Evolutionary conservation across 1,140 invertebrate species (phyloP).

Genomic region (Ostrea denselamellosa): DNA sequence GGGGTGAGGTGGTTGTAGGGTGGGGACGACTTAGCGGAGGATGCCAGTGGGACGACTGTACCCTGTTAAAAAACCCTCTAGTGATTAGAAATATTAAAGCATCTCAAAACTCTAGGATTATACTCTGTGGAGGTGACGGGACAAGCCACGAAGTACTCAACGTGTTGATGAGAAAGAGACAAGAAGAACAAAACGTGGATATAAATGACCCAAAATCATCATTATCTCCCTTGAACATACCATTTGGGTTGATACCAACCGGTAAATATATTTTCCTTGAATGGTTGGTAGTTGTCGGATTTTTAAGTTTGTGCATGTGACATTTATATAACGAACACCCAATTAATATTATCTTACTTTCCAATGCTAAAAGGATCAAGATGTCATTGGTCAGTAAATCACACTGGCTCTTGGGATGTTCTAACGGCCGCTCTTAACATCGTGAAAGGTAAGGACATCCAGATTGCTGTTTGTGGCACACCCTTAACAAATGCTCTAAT

Average conservation of each 20-base stretch:
- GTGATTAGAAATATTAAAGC: too few relatives aligned
- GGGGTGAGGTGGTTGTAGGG: too few relatives aligned
- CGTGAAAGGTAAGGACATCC: constrained; percentile 52
- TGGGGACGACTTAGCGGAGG: too few relatives aligned
- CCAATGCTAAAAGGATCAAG: constrained; percentile 54
- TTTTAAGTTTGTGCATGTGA: neutral
- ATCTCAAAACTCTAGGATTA: neutral
- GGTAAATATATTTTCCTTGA: neutral
- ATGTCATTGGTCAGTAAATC: constrained; percentile 51
- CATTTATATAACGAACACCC: too few relatives aligned
- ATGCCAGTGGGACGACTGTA: too few relatives aligned
- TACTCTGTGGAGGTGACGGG: constrained; percentile 28
- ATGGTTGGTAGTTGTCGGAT: too few relatives aligned
- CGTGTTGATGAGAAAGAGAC: neutral
- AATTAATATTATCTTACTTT: neutral
- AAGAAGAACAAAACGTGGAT: neutral
- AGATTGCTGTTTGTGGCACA: too few relatives aligned
- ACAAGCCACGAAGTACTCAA: neutral
- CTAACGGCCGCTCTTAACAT: constrained; percentile 59
- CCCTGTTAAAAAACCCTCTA: too few relatives aligned
- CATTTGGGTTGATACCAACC: constrained; percentile 10
- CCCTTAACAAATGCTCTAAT: too few relatives aligned
- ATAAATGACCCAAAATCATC: neutral
- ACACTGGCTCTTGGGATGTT: constrained; percentile 54
- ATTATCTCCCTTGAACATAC: neutral